phyloP scores from a whole-genome alignment of 2,113 vertebrate species.

The Ondatra zibethicus region DNA sequence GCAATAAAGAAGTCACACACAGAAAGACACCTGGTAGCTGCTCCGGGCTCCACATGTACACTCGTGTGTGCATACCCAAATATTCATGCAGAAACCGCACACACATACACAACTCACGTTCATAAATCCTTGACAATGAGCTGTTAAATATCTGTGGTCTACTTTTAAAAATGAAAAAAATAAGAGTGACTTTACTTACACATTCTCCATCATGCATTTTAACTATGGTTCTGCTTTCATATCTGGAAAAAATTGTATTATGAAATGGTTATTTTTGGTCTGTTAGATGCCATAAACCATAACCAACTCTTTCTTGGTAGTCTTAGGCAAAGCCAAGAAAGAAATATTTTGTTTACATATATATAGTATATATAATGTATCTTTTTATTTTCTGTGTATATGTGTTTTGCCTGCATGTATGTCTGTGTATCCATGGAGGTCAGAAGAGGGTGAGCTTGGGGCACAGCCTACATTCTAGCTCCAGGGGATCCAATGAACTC shows the following conservation, averaged over 20 bases:
- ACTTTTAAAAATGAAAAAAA: constrained; percentile 43
- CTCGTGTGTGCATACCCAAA: neutral
- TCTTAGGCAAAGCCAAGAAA: constrained; percentile 18
- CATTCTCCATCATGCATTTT: constrained; percentile 63
- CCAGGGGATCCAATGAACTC: neutral
- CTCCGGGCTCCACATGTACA: neutral
- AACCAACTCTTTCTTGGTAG: neutral
- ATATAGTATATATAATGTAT: neutral
- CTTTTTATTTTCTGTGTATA: neutral
- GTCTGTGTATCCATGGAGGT: neutral
- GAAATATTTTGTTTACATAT: constrained; percentile 12
- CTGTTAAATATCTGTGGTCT: neutral
- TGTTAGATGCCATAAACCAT: neutral
- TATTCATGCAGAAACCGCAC: neutral
- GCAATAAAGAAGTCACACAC: neutral
- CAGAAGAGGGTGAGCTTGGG: neutral
- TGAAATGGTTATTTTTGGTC: constrained; percentile 51
- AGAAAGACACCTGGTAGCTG: neutral
- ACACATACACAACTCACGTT: neutral
- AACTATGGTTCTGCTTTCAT: constrained; percentile 35
- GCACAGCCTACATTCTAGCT: neutral
- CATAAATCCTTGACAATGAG: neutral
- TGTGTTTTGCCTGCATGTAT: neutral
- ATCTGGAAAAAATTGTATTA: constrained; percentile 72
- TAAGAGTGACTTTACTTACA: constrained; percentile 67